Base-by-base conservation (phyloP, 1,140 invertebrate species). In the Belonocnema kinseyi region DNA sequence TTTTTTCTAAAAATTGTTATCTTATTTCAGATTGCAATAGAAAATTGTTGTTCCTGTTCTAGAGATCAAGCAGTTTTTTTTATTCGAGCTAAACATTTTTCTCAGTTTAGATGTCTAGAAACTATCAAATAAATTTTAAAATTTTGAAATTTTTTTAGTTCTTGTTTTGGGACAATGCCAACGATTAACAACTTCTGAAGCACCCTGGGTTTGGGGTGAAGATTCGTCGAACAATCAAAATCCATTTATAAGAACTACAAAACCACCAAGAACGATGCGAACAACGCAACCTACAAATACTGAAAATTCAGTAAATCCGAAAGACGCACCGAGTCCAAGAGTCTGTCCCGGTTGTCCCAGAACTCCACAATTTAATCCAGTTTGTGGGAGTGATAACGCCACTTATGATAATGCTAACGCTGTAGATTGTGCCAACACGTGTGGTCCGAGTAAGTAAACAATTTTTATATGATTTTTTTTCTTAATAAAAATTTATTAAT, bases 331-430 rank as follows among this genome's bases (percentile, higher is more conserved):
- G 5, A 66, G 0, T 40, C 61, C 61, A 40, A 66, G 61, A 10
- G 40, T n/a, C 10, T 66, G 61, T 16, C 61, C 61, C 16, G 61
- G 61, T n/a, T 66, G 61, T 66, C 26, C 61, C n/a, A 66, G 10
- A 66, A 66, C 61, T 40, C 61, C 61, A 10, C 61, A 66, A 66
- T 86, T 85, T 61, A 85, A 82, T 77, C 85, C 86, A 1, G 76
- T 84, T 13, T 87, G 85, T 72, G 86, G 82, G 61, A 85, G 76
- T 51, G 80, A 86, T 72, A 83, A 79, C 26, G 75, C 82, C 7
- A 86, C 86, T 1, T 87, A 86, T 56, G 58, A 66, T 3, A 87
- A 87, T 77, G 77, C 76, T 8, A 75, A 66, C 2, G 54, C 77
- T 54, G 73, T 86, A 4, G 52, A 75, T n/a, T 87, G 85, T 73